Evolutionary conservation across 2,888 invertebrate species (phyloP).

Genomic region (Parnassius orleans): DNA sequence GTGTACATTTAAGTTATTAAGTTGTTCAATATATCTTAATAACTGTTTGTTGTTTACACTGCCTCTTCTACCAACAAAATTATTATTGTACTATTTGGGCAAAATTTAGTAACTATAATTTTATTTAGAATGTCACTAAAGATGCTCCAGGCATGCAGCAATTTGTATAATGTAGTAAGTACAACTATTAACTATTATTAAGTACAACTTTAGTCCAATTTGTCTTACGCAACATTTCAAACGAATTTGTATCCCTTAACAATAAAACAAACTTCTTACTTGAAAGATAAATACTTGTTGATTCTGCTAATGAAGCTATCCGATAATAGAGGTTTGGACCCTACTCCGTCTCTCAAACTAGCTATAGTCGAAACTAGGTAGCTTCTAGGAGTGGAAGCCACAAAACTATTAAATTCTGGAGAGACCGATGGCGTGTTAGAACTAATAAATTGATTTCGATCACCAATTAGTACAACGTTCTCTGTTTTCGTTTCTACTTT

Average conservation of each 20-base stretch:
- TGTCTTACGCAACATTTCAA: not conserved
- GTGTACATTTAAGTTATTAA: no score
- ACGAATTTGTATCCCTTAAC: slow-evolving; percentile 6
- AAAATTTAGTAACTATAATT: no score
- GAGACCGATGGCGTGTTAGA: slow-evolving; percentile 13
- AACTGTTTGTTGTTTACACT: no score
- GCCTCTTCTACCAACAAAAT: no score
- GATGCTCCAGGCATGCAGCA: no score
- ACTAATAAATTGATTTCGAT: slow-evolving; percentile 28
- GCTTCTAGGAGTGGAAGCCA: slow-evolving; percentile 31
- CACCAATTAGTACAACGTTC: slow-evolving; percentile 31
- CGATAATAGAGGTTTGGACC: slow-evolving; percentile 55
- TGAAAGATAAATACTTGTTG: slow-evolving; percentile 65
- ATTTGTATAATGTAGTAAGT: no score
- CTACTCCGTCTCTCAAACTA: slow-evolving; percentile 55
- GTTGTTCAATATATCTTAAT: no score
- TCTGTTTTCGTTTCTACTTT: slow-evolving; percentile 23
- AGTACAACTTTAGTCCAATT: not conserved
- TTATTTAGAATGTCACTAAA: no score
- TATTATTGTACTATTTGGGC: no score
- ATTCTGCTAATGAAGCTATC: slow-evolving; percentile 61
- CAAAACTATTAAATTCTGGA: slow-evolving; percentile 16
- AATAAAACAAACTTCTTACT: slow-evolving; percentile 26
- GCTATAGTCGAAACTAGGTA: slow-evolving; percentile 61
- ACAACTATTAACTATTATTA: no score